Conservation (phyloP, 1,140 invertebrate genomes). For the Megalopta genalis region DNA sequence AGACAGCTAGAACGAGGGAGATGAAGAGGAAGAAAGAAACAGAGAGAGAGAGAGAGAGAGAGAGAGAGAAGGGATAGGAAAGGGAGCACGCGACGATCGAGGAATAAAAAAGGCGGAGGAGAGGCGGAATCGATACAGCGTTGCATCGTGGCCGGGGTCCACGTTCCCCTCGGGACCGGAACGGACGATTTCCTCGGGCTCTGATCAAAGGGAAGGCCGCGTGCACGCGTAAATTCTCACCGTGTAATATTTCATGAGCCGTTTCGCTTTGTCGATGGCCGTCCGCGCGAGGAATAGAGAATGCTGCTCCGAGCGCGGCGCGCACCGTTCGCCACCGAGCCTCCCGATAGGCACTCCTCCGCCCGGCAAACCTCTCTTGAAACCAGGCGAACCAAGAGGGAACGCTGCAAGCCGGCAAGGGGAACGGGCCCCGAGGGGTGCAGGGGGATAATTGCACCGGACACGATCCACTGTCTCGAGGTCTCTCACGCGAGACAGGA, state of each 20-base stretch:
- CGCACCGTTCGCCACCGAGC: slow-evolving; percentile 25
- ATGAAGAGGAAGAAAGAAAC: not conserved
- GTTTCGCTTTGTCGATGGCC: slow-evolving; percentile 68
- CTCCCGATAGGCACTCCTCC: slow-evolving; percentile 36
- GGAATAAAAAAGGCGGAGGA: slow-evolving; percentile 49
- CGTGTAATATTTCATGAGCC: slow-evolving; percentile 72
- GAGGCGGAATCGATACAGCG: slow-evolving; percentile 59
- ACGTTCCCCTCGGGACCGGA: slow-evolving; percentile 62
- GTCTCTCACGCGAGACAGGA: slow-evolving; percentile 63
- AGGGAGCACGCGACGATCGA: slow-evolving; percentile 38
- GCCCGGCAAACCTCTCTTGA: slow-evolving; percentile 9
- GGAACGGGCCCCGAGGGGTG: slow-evolving; percentile 36
- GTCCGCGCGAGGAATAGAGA: slow-evolving; percentile 60
- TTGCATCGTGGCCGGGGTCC: slow-evolving; percentile 52
- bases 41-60: not conserved
- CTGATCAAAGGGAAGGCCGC: slow-evolving; percentile 69
- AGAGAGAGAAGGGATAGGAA: not conserved
- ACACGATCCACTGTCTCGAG: slow-evolving; percentile 64
- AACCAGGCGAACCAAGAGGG: slow-evolving; percentile 11
- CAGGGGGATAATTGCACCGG: slow-evolving; percentile 64
- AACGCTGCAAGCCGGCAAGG: not conserved
- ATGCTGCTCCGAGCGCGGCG: slow-evolving; percentile 29
- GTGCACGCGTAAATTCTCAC: slow-evolving; percentile 57
- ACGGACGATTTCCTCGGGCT: slow-evolving; percentile 67
- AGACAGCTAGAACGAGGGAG: not conserved